Conservation (phyloP, 2,113 vertebrate genomes). For the Vanacampus margaritifer region DNA sequence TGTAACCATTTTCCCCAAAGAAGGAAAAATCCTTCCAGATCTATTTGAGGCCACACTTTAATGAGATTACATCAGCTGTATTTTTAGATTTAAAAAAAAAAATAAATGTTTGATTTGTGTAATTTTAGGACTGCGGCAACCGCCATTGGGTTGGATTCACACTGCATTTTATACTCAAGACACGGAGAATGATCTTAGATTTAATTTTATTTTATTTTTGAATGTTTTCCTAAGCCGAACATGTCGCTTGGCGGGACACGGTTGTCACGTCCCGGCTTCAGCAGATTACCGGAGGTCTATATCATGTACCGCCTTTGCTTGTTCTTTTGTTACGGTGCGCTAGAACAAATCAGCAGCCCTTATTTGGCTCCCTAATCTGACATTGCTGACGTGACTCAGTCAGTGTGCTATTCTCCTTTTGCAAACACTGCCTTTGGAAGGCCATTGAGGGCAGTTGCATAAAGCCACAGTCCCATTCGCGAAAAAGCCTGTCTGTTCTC, state of each 20-base stretch:
- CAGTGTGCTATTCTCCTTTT: constrained; percentile 21
- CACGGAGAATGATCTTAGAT: neutral
- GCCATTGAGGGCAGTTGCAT: constrained; percentile 35
- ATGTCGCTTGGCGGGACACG: neutral
- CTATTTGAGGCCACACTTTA: constrained; percentile 34
- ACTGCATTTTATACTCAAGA: neutral
- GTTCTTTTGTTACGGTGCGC: neutral
- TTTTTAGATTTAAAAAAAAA: constrained; percentile 26
- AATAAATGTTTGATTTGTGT: neutral
- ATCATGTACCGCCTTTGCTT: neutral
- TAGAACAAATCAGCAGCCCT: constrained; percentile 19
- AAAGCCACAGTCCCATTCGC: constrained; percentile 26
- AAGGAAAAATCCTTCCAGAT: constrained; percentile 42
- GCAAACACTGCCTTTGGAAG: constrained; percentile 7
- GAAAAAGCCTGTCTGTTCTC: constrained; percentile 41
- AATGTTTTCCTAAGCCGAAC: constrained; percentile 9
- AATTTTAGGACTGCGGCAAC: neutral
- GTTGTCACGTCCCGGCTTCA: neutral
- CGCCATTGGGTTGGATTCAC: neutral
- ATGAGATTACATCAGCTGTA: constrained; percentile 20
- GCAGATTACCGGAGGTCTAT: neutral
- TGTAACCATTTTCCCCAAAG: constrained; percentile 39
- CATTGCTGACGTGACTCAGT: constrained; percentile 19
- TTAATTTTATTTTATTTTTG: neutral
- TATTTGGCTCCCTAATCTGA: constrained; percentile 32